Conservation (phyloP, 2,113 vertebrate species). For the Podilymbus podiceps region DNA sequence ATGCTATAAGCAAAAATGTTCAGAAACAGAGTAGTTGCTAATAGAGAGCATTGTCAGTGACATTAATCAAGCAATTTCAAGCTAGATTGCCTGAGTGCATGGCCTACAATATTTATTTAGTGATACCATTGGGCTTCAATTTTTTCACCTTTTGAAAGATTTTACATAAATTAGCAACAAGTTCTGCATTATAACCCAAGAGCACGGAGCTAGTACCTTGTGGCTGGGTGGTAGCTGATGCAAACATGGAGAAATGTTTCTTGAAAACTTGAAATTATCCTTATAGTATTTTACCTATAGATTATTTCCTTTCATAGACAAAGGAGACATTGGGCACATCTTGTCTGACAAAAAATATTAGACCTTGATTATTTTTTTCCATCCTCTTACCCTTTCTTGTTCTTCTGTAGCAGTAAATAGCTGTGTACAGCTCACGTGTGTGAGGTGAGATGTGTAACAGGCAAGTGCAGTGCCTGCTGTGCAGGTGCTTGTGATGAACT, state of each 20-base stretch:
- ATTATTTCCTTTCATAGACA: neutral
- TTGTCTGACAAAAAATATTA: neutral
- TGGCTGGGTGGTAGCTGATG: rapidly evolving
- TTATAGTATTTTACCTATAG: neutral
- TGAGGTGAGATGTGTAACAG: neutral
- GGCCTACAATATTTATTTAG: neutral
- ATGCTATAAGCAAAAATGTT: neutral
- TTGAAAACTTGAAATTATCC: neutral
- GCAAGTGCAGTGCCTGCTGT: neutral
- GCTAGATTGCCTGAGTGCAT: neutral
- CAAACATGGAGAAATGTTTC: neutral
- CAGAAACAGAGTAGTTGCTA: neutral
- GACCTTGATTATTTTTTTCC: neutral
- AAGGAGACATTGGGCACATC: neutral
- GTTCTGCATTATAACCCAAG: neutral
- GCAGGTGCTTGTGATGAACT: neutral
- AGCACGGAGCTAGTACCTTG: neutral
- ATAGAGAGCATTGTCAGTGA: neutral
- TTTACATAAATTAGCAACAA: neutral
- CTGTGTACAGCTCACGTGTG: rapidly evolving
- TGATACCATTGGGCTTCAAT: neutral
- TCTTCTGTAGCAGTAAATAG: neutral
- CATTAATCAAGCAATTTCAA: neutral
- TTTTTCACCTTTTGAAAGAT: neutral
- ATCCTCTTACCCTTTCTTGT: neutral